Percentiles rank a stretch among this genome's conserved stretches.
Evolutionary conservation across 2,113 vertebrate species (phyloP).

Genomic region (Gopherus flavomarginatus): DNA sequence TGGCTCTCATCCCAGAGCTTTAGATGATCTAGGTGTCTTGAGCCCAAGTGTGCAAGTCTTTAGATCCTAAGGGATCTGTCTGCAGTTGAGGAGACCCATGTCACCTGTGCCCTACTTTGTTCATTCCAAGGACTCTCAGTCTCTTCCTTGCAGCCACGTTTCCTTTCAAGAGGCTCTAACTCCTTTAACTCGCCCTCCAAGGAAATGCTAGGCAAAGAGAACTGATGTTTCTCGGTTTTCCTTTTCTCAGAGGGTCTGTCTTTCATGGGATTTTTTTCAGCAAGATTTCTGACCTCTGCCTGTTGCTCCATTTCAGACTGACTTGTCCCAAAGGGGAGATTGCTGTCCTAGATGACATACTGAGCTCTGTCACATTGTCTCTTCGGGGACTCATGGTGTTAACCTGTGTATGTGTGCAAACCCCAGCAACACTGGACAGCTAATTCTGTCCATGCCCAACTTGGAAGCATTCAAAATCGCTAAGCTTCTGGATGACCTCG

Average conservation of each 20-base stretch:
- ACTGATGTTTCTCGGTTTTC: neutral
- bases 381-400: neutral
- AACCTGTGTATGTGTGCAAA: neutral
- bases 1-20: neutral
- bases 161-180: neutral
- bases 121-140: neutral
- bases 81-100: neutral
- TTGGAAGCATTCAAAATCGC: neutral
- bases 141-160: neutral
- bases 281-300: neutral
- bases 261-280: neutral
- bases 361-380: neutral
- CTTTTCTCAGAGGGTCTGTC: neutral
- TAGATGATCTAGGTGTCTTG: neutral
- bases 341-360: neutral
- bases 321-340: neutral
- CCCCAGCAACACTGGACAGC: neutral
- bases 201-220: neutral
- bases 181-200: neutral
- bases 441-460: neutral
- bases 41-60: neutral
- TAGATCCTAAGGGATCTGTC: neutral
- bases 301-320: neutral
- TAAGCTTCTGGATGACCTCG: neutral
- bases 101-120: neutral